Base-by-base conservation (phyloP, 2,888 invertebrate species). In the Saturnia japonica region DNA sequence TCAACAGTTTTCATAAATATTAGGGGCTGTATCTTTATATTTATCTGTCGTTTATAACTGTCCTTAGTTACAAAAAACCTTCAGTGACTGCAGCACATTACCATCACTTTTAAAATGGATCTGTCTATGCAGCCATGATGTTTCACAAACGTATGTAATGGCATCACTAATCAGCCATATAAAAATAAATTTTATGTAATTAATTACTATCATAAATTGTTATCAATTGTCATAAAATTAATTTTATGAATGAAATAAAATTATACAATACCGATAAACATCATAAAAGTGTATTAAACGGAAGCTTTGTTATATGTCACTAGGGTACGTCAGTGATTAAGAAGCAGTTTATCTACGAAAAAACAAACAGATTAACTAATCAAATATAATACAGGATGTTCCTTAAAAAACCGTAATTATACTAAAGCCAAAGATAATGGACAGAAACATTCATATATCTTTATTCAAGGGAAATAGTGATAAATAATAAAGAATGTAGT, bases 281-380 rank as follows among this genome's bases (percentile, higher is more conserved):
- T 64, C 64, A 64, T 64, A 64, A 64, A 62, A 40, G 40, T n/a
- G 64, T 64, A 22, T n/a, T 64, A 40, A 64, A 64, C 64, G 64
- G 64, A 40, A 64, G 64, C 64, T 64, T 40, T 64, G 12, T 64
- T 34, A 75, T 16, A 74, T 64, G 40, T 64, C 19, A n/a, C 64
- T 8, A 28, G 12, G 57, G 28, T 60, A 60, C 57, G 57, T 60
- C 25, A 60, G 57, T 25, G 28, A 14, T 25, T 60, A 60, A 14
- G 6, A 25, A 12, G 28, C 25, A 60, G 7, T 60, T 60, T 60
- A 60, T 60, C 57, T 4, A 60, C 19, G 57, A 60, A 60, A 2
- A 60, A 60, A 60, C 57, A 60, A 54, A 60, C 25, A 60, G 57
- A 60, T 60, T 60, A 60, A 22, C 54, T n/a, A n/a, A 54, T 54